Evolutionary conservation across 1,140 invertebrate genomes (phyloP).

Genomic region (Ephestia elutella): DNA sequence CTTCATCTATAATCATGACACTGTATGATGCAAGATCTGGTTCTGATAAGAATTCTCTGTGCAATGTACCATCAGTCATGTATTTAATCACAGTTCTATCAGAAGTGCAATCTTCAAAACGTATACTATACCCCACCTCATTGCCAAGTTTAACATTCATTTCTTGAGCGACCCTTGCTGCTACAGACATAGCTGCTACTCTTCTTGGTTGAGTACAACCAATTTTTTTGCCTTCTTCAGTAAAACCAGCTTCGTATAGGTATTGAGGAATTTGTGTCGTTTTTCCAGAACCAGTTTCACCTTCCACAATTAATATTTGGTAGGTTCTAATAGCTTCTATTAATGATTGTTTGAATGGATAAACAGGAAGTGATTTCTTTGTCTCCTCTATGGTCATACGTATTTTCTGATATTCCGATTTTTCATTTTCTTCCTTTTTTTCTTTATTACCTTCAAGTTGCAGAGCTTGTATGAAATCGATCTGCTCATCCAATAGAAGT

Average conservation of each 20-base stretch:
- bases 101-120: slow-evolving; percentile 99
- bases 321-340: slow-evolving; percentile 91
- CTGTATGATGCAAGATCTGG: slow-evolving; percentile 95
- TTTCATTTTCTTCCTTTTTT: slow-evolving; percentile 75
- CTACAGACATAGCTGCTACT: slow-evolving; percentile 99
- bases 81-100: slow-evolving; percentile 98
- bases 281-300: slow-evolving; percentile 98
- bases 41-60: slow-evolving; percentile 97
- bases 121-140: slow-evolving; percentile 99
- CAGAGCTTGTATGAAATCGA: slow-evolving; percentile 97
- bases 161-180: slow-evolving; percentile 98
- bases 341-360: slow-evolving; percentile 91
- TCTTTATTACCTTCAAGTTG: slow-evolving; percentile 89
- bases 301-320: slow-evolving; percentile 97
- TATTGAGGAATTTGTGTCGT: slow-evolving; percentile 99
- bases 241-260: slow-evolving; percentile 93
- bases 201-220: slow-evolving; percentile 97
- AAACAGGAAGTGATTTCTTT: slow-evolving; percentile 94
- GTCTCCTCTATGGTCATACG: slow-evolving; percentile 93
- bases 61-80: slow-evolving; percentile 99
- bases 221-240: slow-evolving; percentile 88
- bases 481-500: slow-evolving; percentile 94
- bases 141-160: slow-evolving; percentile 99
- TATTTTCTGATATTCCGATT: slow-evolving; percentile 83
- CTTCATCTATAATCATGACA: slow-evolving; percentile 99